phyloP scores from a whole-genome alignment of 2,888 invertebrate genomes.

The Aphodius granarius region DNA sequence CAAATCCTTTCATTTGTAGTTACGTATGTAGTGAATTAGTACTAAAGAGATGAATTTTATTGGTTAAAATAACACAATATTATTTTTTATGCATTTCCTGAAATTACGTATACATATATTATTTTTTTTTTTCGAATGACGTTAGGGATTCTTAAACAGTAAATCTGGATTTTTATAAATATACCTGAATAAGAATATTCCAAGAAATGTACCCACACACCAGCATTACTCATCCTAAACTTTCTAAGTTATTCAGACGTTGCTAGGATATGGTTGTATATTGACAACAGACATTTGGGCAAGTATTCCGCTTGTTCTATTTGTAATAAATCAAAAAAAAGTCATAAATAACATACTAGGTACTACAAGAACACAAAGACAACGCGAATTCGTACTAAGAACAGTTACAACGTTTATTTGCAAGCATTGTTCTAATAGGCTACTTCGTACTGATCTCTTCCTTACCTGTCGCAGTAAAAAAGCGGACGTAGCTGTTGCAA shows the following conservation, averaged over 20 bases:
- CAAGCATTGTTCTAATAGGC: not conserved
- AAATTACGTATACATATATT: not conserved
- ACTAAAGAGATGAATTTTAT: too few species aligned
- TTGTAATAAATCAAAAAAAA: too few species aligned
- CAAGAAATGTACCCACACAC: not conserved
- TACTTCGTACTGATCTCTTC: not conserved
- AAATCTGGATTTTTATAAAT: not conserved
- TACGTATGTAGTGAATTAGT: too few species aligned
- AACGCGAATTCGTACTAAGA: not conserved
- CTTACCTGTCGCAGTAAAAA: not conserved
- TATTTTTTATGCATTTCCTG: not conserved
- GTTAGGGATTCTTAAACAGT: not conserved
- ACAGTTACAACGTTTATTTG: not conserved
- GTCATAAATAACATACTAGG: not conserved
- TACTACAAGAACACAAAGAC: too few species aligned
- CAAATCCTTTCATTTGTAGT: too few species aligned
- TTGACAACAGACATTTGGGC: too few species aligned
- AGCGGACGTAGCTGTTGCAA: not conserved
- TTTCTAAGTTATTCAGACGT: not conserved
- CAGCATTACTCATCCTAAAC: not conserved
- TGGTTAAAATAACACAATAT: too few species aligned
- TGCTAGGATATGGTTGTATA: not conserved
- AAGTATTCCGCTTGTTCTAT: too few species aligned
- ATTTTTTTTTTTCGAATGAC: not conserved
- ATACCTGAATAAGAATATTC: not conserved